Evolutionary conservation across 1,140 invertebrate genomes (phyloP), one percentile per base, ranked within the genome.

Genomic region (Drosophila parabipectinata): DNA sequence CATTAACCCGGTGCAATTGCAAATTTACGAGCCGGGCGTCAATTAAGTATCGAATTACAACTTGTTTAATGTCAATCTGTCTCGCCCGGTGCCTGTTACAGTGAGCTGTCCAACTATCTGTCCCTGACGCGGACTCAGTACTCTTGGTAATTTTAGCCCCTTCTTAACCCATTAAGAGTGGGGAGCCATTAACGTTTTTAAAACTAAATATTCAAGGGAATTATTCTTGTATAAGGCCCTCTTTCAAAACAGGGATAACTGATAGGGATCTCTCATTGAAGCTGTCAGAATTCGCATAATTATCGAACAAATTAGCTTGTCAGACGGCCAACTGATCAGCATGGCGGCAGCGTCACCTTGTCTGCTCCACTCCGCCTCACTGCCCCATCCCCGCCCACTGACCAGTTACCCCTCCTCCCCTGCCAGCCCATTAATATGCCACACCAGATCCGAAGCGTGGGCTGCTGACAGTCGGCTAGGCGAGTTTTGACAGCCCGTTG

Each of bases 21-120:
- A 87, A 88, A 90, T 91, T 91, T 91, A 91, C 85, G 90, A 91
- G 90, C 82, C 81, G 87, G 87, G 90, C 87, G 90, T 91, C 90
- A 91, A 91, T 91, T 91, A 91, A 91, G 90, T 91, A 91, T 91
- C 90, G 90, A 91, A 91, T 91, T 91, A 91, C 90, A 91, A 90
- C 82, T 91, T 91, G 90, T 90, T 91, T 91, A 90, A 84, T 91
- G 90, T 91, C 89, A 91, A 89, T 83, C 83, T 88, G 83, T 88
- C 83, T 77, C 67, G 75, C 69, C 61, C 52, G 55, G 54, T 73
- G 58, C 56, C 71, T 63, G 71, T 75, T 62, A 66, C 78, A 68
- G 58, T 62, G 51, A 61, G 52, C 75, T 60, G 68, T 75, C 58
- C 66, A 77, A 58, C 63, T 24, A 62, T 59, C 59, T 24, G 64